These are phyloP conservation scores for Tonatia bakeri DNA, from an alignment of 2,113 vertebrate species.

Conservation along the genomic window DNA sequence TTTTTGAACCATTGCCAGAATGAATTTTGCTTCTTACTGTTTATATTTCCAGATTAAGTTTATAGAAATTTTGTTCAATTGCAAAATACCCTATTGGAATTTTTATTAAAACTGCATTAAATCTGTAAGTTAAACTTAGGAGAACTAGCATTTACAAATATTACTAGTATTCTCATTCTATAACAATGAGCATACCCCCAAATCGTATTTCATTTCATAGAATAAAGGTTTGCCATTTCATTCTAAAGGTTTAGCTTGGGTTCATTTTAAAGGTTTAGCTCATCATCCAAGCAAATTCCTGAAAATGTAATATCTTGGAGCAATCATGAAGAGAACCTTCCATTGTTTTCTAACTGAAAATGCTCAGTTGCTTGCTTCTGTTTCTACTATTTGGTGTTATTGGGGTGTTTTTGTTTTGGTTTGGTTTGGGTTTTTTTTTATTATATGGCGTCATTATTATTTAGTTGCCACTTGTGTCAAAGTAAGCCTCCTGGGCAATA, in stretches of 20 bases:
- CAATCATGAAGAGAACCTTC: neutral
- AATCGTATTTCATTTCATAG: constrained; percentile 1
- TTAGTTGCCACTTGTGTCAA: neutral
- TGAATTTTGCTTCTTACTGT: neutral
- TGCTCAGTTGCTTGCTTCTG: neutral
- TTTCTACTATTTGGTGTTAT: neutral
- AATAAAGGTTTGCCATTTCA: neutral
- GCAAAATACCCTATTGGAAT: neutral
- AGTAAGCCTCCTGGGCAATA: neutral
- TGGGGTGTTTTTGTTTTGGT: neutral
- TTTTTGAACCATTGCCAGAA: neutral
- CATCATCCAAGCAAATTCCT: neutral
- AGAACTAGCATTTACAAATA: neutral
- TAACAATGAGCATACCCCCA: neutral
- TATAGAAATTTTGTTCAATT: neutral
- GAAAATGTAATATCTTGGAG: neutral
- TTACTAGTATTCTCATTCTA: neutral
- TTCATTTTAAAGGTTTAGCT: neutral
- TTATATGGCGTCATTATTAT: neutral
- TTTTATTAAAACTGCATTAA: neutral
- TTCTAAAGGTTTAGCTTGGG: neutral
- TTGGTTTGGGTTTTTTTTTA: neutral
- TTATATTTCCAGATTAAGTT: constrained; percentile 2
- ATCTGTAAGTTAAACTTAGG: neutral
- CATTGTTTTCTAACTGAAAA: neutral